Percentiles rank a stretch among this genome's conserved stretches.
These are phyloP conservation scores for Marmota monax DNA, from an alignment of 2,113 vertebrate genomes.

Conservation along the genomic window DNA sequence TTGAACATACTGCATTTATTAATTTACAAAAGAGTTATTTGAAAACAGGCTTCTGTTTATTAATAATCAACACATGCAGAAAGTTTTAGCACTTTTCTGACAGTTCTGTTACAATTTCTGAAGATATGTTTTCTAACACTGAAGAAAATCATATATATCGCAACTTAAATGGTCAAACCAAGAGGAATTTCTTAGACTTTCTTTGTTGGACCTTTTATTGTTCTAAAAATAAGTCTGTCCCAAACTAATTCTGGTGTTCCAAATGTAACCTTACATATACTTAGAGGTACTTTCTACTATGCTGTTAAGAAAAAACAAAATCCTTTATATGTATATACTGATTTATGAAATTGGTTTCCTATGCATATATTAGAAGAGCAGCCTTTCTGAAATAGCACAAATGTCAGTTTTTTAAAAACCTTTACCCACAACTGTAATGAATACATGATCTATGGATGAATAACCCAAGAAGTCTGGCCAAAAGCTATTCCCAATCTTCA, in stretches of 20 bases:
- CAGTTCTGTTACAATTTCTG: background rate
- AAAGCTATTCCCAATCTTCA: background rate
- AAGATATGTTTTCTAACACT: slow-evolving; percentile 22
- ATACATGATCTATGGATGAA: background rate
- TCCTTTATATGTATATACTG: background rate
- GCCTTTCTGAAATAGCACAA: background rate
- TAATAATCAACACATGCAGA: background rate
- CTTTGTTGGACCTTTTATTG: background rate
- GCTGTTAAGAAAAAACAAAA: slow-evolving; percentile 12
- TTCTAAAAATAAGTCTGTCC: slow-evolving; percentile 36
- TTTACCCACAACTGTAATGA: background rate
- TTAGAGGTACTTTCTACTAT: slow-evolving; percentile 8
- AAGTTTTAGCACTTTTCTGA: background rate
- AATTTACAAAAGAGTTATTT: slow-evolving; percentile 44
- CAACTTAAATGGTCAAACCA: slow-evolving; percentile 46
- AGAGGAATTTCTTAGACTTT: slow-evolving; percentile 24
- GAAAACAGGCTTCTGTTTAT: slow-evolving; percentile 48
- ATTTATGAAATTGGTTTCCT: slow-evolving; percentile 40
- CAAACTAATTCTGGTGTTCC: slow-evolving; percentile 1
- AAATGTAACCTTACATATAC: background rate
- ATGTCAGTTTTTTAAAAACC: background rate
- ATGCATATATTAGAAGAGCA: background rate
- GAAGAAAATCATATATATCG: background rate
- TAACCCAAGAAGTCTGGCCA: background rate
- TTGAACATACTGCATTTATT: background rate